Percentiles rank a stretch among this genome's conserved stretches.
phyloP scores from a whole-genome alignment of 2,888 invertebrate genomes.

The Acanthosoma haemorrhoidale region DNA sequence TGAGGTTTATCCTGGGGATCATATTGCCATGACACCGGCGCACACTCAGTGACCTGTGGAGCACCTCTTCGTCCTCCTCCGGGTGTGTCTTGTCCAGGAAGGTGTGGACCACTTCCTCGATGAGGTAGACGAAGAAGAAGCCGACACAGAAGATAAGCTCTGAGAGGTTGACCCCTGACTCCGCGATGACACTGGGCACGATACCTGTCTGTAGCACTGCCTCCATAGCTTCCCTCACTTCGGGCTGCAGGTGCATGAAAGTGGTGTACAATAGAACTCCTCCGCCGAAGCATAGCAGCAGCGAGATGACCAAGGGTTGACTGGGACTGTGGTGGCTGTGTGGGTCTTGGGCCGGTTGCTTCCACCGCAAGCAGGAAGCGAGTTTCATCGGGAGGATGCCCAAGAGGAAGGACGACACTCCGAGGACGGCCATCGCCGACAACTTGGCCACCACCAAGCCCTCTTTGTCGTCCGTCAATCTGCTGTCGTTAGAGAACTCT shows the following conservation, averaged over 20 bases:
- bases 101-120: slow-evolving; percentile 58
- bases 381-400: slow-evolving; percentile 69
- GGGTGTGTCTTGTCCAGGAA: slow-evolving; percentile 47
- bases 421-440: slow-evolving; percentile 71
- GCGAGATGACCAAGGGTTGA: slow-evolving; percentile 50
- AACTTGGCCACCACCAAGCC: slow-evolving; percentile 62
- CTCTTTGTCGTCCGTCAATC: not conserved
- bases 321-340: slow-evolving; percentile 35
- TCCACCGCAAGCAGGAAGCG: slow-evolving; percentile 45
- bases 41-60: slow-evolving; percentile 54
- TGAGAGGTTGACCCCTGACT: slow-evolving; percentile 49
- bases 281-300: slow-evolving; percentile 60
- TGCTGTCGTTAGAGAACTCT: slow-evolving; percentile 29
- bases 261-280: slow-evolving; percentile 61
- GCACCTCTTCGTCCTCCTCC: slow-evolving; percentile 47
- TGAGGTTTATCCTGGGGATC: slow-evolving; percentile 44
- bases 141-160: slow-evolving; percentile 58
- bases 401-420: slow-evolving; percentile 66
- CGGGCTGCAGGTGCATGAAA: slow-evolving; percentile 60
- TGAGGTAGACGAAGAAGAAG: slow-evolving; percentile 59
- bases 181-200: slow-evolving; percentile 46
- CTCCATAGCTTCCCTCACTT: slow-evolving; percentile 56
- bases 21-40: slow-evolving; percentile 47
- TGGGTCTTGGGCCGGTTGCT: slow-evolving; percentile 34
- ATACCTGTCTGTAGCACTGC: slow-evolving; percentile 48